A percentile compares a stretch with the other conserved stretches of the same genome.
phyloP scores from a whole-genome alignment of 1,140 invertebrate species.

The Hyphantria cunea region DNA sequence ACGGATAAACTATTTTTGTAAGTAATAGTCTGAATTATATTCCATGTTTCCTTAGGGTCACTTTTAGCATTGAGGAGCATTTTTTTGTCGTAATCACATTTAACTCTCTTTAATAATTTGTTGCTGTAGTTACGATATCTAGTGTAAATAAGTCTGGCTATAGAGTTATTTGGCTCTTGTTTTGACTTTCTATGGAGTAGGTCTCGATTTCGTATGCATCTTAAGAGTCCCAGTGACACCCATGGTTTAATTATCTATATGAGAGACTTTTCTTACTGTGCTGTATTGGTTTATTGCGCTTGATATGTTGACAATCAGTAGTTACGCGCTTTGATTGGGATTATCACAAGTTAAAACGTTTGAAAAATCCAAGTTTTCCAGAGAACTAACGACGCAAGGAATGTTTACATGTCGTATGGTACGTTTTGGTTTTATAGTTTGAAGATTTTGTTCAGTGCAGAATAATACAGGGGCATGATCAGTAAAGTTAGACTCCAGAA shows the following conservation, averaged over 20 bases:
- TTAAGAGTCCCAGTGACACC: background rate
- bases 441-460: background rate
- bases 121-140: background rate
- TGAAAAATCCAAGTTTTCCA: background rate
- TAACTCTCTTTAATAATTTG: background rate
- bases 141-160: background rate
- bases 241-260: background rate
- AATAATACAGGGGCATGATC: background rate
- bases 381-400: background rate
- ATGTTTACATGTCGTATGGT: background rate
- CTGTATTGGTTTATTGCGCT: background rate
- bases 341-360: background rate
- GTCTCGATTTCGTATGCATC: background rate
- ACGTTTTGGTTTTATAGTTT: background rate
- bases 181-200: background rate
- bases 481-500: background rate
- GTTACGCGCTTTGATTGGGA: background rate
- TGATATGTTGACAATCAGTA: background rate
- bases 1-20: background rate
- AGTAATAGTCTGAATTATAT: background rate
- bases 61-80: background rate
- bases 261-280: background rate
- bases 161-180: background rate
- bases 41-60: background rate
- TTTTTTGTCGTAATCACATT: background rate